Evolutionary conservation across 2,797 vertebrate species (phyloP).

Genomic region (Steatocranus sp.): DNA sequence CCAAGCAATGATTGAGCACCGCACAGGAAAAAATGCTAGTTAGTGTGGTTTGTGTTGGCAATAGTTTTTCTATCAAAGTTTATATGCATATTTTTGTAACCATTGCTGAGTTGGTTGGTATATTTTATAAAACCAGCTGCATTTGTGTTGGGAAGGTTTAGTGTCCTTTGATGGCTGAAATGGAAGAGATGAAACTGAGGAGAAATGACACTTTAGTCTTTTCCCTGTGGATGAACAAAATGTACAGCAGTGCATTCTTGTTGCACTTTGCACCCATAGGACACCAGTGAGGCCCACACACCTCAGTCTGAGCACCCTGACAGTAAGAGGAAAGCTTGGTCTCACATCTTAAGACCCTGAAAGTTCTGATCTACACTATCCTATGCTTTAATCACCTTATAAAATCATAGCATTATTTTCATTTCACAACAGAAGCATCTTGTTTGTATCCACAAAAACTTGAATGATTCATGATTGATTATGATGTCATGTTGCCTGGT

Average conservation of each 20-base stretch:
- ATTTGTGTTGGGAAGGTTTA: not conserved
- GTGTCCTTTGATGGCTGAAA: not conserved
- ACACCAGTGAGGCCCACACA: not conserved
- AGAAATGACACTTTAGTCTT: not conserved
- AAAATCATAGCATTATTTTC: not conserved
- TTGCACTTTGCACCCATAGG: not conserved
- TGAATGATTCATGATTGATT: not conserved
- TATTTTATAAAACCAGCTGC: not conserved
- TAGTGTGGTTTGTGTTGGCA: not conserved
- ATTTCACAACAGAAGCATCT: not conserved
- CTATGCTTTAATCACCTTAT: not conserved
- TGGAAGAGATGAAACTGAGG: not conserved
- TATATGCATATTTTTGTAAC: not conserved
- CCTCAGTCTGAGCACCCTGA: not conserved
- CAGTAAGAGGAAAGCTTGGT: not conserved
- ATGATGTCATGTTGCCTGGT: not conserved
- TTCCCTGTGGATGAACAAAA: not conserved
- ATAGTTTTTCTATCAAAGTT: not conserved
- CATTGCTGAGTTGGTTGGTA: not conserved
- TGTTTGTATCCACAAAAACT: not conserved
- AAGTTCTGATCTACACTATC: not conserved
- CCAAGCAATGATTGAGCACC: not conserved
- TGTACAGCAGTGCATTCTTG: not conserved
- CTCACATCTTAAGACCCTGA: not conserved
- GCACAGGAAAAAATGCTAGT: not conserved